A percentile compares a stretch with the other conserved stretches of the same genome.
Evolutionary conservation across 2,888 invertebrate genomes (phyloP).

Genomic region (Stictocephala bisonia): DNA sequence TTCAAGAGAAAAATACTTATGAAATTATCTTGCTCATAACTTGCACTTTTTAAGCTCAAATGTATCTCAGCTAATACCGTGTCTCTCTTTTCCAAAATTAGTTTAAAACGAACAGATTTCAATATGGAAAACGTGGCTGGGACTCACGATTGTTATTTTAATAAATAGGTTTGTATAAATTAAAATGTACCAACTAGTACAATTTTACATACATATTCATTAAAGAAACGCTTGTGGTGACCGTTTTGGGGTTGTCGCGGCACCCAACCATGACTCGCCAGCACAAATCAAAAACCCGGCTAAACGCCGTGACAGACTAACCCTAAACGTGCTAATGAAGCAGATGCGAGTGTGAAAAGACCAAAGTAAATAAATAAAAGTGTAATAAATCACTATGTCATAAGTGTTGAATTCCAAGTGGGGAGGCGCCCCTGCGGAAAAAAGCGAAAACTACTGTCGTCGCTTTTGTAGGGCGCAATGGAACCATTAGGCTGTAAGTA

Average conservation of each 20-base stretch:
- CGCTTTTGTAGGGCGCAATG: slow-evolving; percentile 66
- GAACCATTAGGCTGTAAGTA: slow-evolving; percentile 78
- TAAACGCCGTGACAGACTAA: neutral
- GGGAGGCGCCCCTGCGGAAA: slow-evolving; percentile 28
- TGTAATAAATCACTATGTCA: slow-evolving; percentile 40
- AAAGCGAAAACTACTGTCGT: slow-evolving; percentile 17
- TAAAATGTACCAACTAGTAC: no score
- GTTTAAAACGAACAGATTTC: no score
- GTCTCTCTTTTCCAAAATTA: no score
- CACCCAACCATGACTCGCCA: neutral
- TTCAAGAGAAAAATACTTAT: no score
- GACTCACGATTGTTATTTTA: no score
- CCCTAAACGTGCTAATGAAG: slow-evolving; percentile 39
- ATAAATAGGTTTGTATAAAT: no score
- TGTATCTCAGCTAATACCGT: no score
- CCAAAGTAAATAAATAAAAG: slow-evolving; percentile 39
- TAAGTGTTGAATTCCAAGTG: slow-evolving; percentile 24
- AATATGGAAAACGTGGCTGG: no score
- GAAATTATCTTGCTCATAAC: no score
- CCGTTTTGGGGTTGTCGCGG: neutral
- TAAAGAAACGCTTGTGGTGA: neutral
- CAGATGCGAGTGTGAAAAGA: slow-evolving; percentile 40
- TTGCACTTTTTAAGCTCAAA: no score
- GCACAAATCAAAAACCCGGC: slow-evolving; percentile 3
- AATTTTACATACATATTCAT: neutral